phyloP scores from a whole-genome alignment of 64 coral and sea anemone species.

The Porites lutea region DNA sequence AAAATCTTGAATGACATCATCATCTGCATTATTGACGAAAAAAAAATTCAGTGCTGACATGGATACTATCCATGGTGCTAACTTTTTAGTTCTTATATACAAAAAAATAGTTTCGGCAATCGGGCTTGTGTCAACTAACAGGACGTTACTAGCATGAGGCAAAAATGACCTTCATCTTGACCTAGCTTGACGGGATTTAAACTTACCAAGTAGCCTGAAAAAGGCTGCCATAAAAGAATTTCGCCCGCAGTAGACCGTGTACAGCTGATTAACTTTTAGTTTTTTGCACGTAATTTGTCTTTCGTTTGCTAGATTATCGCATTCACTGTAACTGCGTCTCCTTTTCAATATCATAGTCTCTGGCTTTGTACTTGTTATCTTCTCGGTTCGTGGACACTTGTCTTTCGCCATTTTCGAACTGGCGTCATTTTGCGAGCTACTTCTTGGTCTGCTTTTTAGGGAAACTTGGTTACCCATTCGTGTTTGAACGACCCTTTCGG shows the following conservation, averaged over 20 bases:
- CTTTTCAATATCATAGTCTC: slow-evolving; percentile 21
- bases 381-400: slow-evolving; percentile 19
- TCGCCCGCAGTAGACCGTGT: slow-evolving; percentile 68
- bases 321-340: slow-evolving; percentile 36
- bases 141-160: neutral
- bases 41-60: neutral
- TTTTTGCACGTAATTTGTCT: slow-evolving; percentile 65
- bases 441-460: neutral
- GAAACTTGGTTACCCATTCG: slow-evolving; percentile 44
- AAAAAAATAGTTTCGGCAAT: neutral
- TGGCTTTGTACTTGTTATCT: slow-evolving; percentile 15
- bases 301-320: neutral
- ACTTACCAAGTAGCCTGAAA: slow-evolving; percentile 92
- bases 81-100: neutral
- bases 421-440: slow-evolving; percentile 12
- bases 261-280: slow-evolving; percentile 81
- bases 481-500: neutral
- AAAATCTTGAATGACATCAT: slow-evolving; percentile 98
- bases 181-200: neutral
- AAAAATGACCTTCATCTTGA: neutral
- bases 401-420: neutral
- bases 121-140: neutral
- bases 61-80: neutral
- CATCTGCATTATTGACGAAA: slow-evolving; percentile 70
- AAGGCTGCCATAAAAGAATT: slow-evolving; percentile 98